phyloP scores from a whole-genome alignment of 2,113 vertebrate species.

The Urocolius indicus region DNA sequence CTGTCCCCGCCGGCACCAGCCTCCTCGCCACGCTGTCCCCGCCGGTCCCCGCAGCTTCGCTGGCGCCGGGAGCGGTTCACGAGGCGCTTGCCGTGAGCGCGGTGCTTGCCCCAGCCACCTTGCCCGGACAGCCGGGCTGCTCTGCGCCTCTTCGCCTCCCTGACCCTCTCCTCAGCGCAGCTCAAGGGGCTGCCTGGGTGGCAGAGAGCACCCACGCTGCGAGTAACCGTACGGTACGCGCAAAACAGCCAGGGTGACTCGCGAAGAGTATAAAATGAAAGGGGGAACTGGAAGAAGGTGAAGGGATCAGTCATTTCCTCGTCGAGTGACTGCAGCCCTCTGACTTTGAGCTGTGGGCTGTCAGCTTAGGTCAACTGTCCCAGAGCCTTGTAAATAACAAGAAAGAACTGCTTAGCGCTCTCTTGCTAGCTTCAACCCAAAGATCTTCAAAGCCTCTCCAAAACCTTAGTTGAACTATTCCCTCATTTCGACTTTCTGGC shows the following conservation, averaged over 20 bases:
- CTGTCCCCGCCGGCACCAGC: neutral
- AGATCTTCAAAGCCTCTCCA: neutral
- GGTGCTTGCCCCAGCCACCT: no score
- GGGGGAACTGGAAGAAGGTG: neutral
- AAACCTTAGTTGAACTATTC: neutral
- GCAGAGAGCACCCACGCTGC: neutral
- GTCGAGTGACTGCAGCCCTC: accelerated
- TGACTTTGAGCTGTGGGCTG: neutral
- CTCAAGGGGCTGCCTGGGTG: neutral
- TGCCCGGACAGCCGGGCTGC: neutral
- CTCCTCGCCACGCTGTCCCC: neutral
- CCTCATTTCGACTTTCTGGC: neutral
- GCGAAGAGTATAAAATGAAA: neutral
- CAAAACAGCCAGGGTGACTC: neutral
- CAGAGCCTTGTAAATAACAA: no score
- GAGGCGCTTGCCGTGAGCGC: neutral
- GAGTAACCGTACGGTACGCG: accelerated
- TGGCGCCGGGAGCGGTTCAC: neutral
- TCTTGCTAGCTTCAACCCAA: neutral
- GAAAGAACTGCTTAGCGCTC: neutral
- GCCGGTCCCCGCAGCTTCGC: neutral
- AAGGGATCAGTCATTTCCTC: neutral
- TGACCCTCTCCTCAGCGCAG: accelerated
- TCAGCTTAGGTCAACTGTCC: neutral
- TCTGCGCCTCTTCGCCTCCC: neutral